Base-by-base conservation (phyloP, 2,888 invertebrate genomes). In the Leuctra nigra region DNA sequence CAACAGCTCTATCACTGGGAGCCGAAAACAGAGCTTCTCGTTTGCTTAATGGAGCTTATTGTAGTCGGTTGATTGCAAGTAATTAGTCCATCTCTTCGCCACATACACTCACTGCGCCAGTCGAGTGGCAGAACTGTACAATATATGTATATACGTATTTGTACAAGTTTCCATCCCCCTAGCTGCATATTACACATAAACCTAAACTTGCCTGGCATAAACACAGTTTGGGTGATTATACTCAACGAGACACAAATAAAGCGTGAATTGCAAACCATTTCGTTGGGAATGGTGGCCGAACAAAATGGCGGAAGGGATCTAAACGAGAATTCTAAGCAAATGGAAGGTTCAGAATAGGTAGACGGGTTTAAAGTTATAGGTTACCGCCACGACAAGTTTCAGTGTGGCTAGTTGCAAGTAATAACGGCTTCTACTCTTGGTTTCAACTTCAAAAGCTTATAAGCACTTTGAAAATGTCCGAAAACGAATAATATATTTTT, bases 21-120 rank as follows among this genome's bases (percentile, higher is more conserved):
- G n/a, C n/a, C n/a, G n/a, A n/a, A 24, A 25, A 25, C 47, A 23
- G 25, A 47, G 47, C 47, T 25, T 47, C 25, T 29, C 47, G 55
- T 36, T 55, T 47, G 72, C 71, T 70, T 73, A 75, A 75, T 74
- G 74, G 74, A 72, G 71, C 72, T 71, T 73, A 75, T 73, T 72
- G 74, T 71, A 72, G 75, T 71, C 69, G 70, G 70, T 74, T 77
- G 77, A 79, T 77, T 78, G 76, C 72, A 74, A 75, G 75, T 77
- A 77, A 79, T 80, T 79, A 78, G 75, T 73, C 76, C 75, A 69
- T 73, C 70, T 69, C 68, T 65, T 70, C 70, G 68, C 36, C 36
- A 33, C 33, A 33, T 33, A 46, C 20, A 11, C 11, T 20, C 39
- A 39, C 18, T 20, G 7, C 16, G 11, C 39, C n/a, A n/a, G n/a